Evolutionary conservation across 2,888 invertebrate genomes (phyloP).

Genomic region (Hydrotaea cyrtoneurina): DNA sequence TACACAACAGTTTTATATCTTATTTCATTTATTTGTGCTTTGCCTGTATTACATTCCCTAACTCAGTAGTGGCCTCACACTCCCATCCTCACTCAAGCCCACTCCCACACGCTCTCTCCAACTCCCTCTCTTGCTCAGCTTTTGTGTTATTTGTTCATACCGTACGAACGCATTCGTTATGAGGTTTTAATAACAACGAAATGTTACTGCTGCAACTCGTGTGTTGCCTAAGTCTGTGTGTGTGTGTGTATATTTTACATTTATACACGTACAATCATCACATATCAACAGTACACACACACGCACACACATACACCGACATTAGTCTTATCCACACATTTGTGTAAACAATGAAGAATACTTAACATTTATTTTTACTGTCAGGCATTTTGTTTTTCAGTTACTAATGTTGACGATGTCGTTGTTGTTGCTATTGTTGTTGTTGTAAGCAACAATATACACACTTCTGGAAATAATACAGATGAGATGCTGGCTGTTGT

Average conservation of each 20-base stretch:
- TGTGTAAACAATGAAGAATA: constrained; percentile 57
- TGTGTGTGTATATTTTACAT: neutral
- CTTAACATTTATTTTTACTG: constrained; percentile 63
- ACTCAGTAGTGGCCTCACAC: neutral
- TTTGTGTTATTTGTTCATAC: neutral
- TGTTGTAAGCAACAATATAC: neutral
- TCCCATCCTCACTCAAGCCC: neutral
- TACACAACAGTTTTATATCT: constrained; percentile 22
- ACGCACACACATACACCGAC: neutral
- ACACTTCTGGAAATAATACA: neutral
- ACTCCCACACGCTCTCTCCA: neutral
- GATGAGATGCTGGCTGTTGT: neutral
- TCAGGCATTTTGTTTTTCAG: constrained; percentile 44
- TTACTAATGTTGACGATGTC: constrained; percentile 8
- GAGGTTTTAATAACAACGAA: neutral
- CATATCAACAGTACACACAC: neutral
- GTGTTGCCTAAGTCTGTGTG: too few relatives aligned
- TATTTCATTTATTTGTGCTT: constrained; percentile 33
- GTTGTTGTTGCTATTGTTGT: neutral
- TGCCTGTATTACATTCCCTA: constrained; percentile 18
- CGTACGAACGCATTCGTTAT: neutral
- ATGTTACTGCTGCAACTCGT: neutral
- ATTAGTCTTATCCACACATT: constrained; percentile 31
- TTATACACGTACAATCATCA: neutral
- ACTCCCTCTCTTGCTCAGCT: neutral